Evolutionary conservation across 1,140 invertebrate species (phyloP), one percentile per base, ranked within the genome.

Genomic region (Diabrotica virgifera): DNA sequence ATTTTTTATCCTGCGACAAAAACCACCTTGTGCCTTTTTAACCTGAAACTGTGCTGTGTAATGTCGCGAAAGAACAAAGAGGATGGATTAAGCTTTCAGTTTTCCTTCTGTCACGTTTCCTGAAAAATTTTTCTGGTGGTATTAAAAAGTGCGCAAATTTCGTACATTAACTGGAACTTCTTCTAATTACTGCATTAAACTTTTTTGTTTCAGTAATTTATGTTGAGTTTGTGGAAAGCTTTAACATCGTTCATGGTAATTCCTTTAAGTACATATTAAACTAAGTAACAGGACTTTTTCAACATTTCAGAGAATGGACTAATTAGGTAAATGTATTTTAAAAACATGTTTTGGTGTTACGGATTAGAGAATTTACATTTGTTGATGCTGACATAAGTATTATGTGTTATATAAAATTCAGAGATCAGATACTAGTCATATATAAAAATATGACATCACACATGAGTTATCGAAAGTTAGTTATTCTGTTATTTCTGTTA

Each of bases 51-150:
- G n/a, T n/a, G 40, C 40, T 46, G 40, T 46, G 40, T 46, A 46
- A 46, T 46, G 40, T 46, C 40, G 40, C 40, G 40, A 46, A 46
- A 46, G 40, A 46, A 46, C 40, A 46, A 46, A 46, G 40, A 46
- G 40, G 40, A 8, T 10, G 40, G 40, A 46, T 46, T 46, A 46
- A 46, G 40, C 40, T 46, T 46, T 46, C 40, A 46, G 40, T 46
- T 46, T 46, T 46, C 40, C 40, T 46, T 46, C 40, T 46, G 40
- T n/a, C 40, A 46, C 40, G 40, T 46, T 46, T 46, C 40, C 40
- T 46, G 40, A 46, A 46, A 46, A 46, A 46, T 46, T 46, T 24
- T n/a, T 46, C 40, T 8, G 40, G 40, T 8, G 40, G 40, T 10
- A 46, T 46, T 46, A 46, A 46, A 24, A 46, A 46, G 3, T 46